Base-by-base conservation (phyloP, 2,113 vertebrate species). In the Ptychochromis oligacanthus region DNA sequence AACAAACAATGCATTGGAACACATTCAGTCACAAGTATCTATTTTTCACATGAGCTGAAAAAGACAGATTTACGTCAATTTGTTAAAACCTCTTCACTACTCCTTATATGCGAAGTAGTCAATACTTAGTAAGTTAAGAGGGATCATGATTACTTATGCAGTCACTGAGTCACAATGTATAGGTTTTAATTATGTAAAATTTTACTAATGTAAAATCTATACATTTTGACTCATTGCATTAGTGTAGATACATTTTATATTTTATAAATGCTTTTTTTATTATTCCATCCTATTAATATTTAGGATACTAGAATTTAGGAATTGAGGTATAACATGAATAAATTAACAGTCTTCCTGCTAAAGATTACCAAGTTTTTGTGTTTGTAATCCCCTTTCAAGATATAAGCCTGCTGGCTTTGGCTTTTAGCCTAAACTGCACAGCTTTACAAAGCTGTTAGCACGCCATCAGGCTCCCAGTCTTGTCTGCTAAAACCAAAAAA, bases 391-490 rank as follows among this genome's bases (percentile, higher is more conserved):
- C 65, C 24, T 52, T 12, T 70, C 40, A 70, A 12, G 49, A 70
- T 12, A 49, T 70, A 70, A 28, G 6, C 3, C 28, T 0, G 0
- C 43, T 70, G 38, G 9, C 0, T 67, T 46, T 46, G 18, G 38
- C 8, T 2, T 67, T 67, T 11, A 31, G 43, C 6, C 26, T 7
- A n/a, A 72, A 46, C 24, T 26, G 3, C 22, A 67, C 64, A 22
- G 7, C 22, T 65, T 43, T 26, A 26, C 22, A 46, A 67, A 67
- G 62, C 62, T 67, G 40, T 67, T 67, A 26, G 43, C 24, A 2
- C 5, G 0, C 22, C 22, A 26, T 67, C 38, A 67, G 36, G 7
- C 2, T 2, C 4, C 0, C 43, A 26, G 3, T 46, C 24, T 18
- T 18, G 17, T 10, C 15, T 40, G 0, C 1, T 40, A 40, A 40